Conservation (phyloP, 2,113 vertebrate genomes). For the Oxyura jamaicensis region DNA sequence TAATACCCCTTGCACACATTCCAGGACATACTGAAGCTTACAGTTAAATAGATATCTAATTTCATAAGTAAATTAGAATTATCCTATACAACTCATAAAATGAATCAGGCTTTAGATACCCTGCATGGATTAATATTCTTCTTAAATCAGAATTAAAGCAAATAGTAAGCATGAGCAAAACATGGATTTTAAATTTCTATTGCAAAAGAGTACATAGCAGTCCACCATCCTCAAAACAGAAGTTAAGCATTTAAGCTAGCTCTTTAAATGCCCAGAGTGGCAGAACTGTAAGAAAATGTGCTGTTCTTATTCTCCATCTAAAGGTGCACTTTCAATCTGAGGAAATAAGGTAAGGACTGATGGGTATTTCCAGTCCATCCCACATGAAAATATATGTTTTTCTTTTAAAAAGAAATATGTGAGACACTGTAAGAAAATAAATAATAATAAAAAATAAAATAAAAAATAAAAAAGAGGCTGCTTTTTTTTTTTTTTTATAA, state of each 20-base stretch:
- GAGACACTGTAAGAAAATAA: background rate
- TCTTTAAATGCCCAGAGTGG: background rate
- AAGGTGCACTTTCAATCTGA: background rate
- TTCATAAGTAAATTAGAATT: background rate
- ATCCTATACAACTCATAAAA: background rate
- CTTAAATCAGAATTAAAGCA: background rate
- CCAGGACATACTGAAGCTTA: background rate
- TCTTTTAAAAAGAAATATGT: background rate
- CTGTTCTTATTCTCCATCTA: background rate
- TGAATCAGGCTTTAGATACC: background rate
- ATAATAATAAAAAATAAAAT: background rate
- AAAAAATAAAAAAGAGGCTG: background rate
- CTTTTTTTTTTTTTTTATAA: background rate
- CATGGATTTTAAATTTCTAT: background rate
- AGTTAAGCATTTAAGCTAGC: background rate
- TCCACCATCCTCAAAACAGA: background rate
- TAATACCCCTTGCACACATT: background rate
- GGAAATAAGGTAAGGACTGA: background rate
- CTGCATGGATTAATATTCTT: background rate
- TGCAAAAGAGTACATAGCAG: background rate
- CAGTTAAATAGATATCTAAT: background rate
- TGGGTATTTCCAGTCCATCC: background rate
- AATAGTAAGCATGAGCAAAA: background rate
- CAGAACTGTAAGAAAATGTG: background rate
- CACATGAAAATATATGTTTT: background rate